These are phyloP conservation scores for Agelastica alni DNA, from an alignment of 2,888 invertebrate species.

Conservation along the genomic window DNA sequence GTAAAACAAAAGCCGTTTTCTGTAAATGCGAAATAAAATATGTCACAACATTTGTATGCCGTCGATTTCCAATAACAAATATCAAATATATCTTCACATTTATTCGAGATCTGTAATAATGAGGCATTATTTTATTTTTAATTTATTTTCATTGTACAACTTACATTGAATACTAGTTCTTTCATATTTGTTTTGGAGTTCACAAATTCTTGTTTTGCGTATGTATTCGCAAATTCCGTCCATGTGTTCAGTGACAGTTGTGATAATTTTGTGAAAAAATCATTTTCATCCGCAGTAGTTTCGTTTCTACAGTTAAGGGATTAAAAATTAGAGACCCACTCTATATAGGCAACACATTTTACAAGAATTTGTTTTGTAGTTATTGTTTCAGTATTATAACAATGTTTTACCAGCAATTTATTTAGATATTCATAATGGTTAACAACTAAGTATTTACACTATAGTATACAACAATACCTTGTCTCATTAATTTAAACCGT, in stretches of 20 bases:
- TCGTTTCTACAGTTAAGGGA: too few relatives aligned
- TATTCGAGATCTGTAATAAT: conserved; percentile 61
- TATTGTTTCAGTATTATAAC: too few relatives aligned
- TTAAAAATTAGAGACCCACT: too few relatives aligned
- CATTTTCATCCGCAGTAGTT: conserved; percentile 5
- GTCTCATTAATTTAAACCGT: too few relatives aligned
- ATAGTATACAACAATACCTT: too few relatives aligned
- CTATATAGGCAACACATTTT: too few relatives aligned
- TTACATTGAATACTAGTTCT: conserved; percentile 32
- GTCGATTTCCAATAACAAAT: conserved; percentile 73
- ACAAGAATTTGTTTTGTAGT: too few relatives aligned
- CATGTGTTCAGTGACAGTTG: conserved; percentile 28
- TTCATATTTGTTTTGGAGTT: conserved; percentile 17
- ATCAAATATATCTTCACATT: conserved; percentile 65
- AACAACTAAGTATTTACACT: too few relatives aligned
- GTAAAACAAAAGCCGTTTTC: conserved; percentile 76
- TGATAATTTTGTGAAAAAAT: conserved; percentile 28
- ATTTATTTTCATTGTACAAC: too few relatives aligned
- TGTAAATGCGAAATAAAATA: conserved; percentile 71
- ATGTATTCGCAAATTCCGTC: conserved; percentile 25
- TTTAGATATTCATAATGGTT: too few relatives aligned
- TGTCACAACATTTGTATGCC: conserved; percentile 66
- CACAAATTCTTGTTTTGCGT: conserved; percentile 14
- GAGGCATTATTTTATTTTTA: too few relatives aligned
- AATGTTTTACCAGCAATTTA: too few relatives aligned